Evolutionary conservation across 2,113 vertebrate genomes (phyloP).

Genomic region (Salvelinus alpinus): DNA sequence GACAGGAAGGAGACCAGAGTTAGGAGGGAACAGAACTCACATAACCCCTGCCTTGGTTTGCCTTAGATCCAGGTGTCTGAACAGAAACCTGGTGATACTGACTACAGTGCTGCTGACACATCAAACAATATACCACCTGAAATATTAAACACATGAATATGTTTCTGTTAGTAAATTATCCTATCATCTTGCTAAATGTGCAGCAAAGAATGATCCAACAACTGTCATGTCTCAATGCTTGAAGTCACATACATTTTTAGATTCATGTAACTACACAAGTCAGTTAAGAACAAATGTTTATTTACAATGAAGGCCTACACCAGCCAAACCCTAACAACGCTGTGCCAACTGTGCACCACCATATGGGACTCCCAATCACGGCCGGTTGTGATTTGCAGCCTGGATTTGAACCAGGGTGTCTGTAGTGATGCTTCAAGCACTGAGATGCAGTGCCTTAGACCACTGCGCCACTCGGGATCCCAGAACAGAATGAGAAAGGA

Average conservation of each 20-base stretch:
- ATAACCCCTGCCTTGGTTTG: background rate
- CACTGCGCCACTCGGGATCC: too few species aligned
- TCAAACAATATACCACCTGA: background rate
- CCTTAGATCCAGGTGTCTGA: background rate
- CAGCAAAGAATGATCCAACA: background rate
- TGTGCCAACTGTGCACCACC: too few species aligned
- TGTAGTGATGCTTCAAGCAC: too few species aligned
- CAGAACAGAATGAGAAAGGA: background rate
- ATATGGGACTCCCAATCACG: too few species aligned
- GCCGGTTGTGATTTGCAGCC: too few species aligned
- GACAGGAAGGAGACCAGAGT: slow-evolving; percentile 25
- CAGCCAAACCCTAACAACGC: too few species aligned
- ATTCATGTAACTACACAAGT: too few species aligned
- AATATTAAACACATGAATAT: background rate
- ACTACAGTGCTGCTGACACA: background rate
- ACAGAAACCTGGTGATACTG: background rate
- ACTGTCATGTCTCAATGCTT: background rate
- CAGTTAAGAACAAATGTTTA: too few species aligned
- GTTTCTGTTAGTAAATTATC: background rate
- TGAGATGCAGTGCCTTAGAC: too few species aligned
- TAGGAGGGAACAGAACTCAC: background rate
- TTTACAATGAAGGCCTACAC: too few species aligned
- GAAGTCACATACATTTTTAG: background rate
- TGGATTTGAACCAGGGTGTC: too few species aligned
- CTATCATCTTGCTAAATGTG: background rate